Evolutionary conservation across 2,797 vertebrate genomes (phyloP).

Genomic region (Enteromius treurensis): DNA sequence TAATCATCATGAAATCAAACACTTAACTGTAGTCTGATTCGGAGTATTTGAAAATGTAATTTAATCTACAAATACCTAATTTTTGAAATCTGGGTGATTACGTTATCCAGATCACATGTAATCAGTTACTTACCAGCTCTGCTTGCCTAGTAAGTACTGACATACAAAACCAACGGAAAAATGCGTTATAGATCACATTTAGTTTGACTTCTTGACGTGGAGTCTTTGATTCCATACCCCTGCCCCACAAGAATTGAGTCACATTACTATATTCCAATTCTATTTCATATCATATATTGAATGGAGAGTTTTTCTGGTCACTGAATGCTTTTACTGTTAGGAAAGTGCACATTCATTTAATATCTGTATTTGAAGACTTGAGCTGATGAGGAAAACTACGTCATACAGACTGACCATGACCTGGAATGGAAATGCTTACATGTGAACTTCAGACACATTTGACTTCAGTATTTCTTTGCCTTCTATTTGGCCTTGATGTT

Average conservation of each 20-base stretch:
- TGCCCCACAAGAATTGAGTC: not conserved
- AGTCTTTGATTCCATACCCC: not conserved
- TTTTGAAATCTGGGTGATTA: too few relatives aligned
- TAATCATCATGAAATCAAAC: too few relatives aligned
- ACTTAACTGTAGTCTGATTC: too few relatives aligned
- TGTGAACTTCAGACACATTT: not conserved
- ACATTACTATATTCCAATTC: not conserved
- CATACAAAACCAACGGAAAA: too few relatives aligned
- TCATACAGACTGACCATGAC: not conserved
- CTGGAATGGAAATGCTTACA: not conserved
- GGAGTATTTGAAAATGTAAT: not conserved
- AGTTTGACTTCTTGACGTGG: not conserved
- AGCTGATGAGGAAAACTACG: not conserved
- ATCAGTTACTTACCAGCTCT: too few relatives aligned
- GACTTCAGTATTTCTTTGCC: not conserved
- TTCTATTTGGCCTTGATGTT: not conserved
- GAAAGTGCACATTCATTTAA: not conserved
- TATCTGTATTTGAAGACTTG: not conserved
- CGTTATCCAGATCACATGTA: too few relatives aligned
- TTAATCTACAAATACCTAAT: too few relatives aligned
- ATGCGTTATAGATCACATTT: not conserved
- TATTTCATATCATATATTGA: not conserved
- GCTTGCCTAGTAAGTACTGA: too few relatives aligned
- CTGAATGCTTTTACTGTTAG: not conserved
- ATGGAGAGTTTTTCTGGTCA: not conserved